These are phyloP conservation scores for Eubasilissa splendida DNA, from an alignment of 2,888 invertebrate species.

Conservation along the genomic window DNA sequence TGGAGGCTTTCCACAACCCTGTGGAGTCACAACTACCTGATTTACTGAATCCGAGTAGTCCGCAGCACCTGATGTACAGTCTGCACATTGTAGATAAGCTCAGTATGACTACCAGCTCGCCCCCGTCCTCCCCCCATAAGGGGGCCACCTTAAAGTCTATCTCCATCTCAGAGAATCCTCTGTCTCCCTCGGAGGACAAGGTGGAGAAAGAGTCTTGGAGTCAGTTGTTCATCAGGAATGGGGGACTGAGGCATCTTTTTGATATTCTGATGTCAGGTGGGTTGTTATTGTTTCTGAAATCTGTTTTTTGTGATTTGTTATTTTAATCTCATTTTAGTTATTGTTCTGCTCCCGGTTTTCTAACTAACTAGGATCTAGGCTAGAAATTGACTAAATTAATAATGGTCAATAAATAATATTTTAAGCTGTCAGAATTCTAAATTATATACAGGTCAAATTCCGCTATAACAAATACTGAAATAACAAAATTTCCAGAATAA, in stretches of 20 bases:
- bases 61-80: conserved; percentile 96
- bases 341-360: too few relatives aligned
- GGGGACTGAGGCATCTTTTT: conserved; percentile 89
- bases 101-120: conserved; percentile 39
- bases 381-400: too few relatives aligned
- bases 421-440: too few relatives aligned
- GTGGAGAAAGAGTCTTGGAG: conserved; percentile 77
- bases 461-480: too few relatives aligned
- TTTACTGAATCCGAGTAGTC: conserved; percentile 88
- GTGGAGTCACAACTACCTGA: conserved; percentile 79
- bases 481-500: too few relatives aligned
- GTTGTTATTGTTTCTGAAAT: conserved; percentile 36
- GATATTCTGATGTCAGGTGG: conserved; percentile 92
- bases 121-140: conserved; percentile 43
- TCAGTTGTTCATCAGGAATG: conserved; percentile 87
- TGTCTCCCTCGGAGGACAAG: conserved; percentile 60
- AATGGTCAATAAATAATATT: too few relatives aligned
- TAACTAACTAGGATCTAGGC: too few relatives aligned
- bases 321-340: too few relatives aligned
- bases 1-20: conserved; percentile 88
- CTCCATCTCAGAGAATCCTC: conserved; percentile 27
- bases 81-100: conserved; percentile 87
- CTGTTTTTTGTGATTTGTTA: too few relatives aligned
- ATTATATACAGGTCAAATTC: too few relatives aligned
- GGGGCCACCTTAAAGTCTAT: conserved; percentile 49